Conservation (phyloP, 2,797 vertebrate genomes). For the Spinus olivaceus region DNA sequence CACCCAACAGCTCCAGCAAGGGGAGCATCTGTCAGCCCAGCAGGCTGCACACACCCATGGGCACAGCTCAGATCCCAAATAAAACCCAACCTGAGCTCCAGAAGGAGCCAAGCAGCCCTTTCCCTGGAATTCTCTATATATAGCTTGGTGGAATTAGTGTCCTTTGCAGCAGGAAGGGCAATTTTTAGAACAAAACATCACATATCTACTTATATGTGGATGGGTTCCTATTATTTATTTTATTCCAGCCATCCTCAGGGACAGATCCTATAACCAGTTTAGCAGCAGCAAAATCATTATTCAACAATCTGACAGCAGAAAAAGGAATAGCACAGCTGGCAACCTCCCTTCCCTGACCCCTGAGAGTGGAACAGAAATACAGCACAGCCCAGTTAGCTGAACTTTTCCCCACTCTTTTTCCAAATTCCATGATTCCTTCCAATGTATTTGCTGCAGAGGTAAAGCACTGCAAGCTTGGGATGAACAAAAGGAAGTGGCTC, state of each 20-base stretch:
- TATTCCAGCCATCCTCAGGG: slow-evolving; percentile 50
- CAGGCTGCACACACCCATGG: slow-evolving; percentile 68
- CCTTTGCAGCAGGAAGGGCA: slow-evolving; percentile 29
- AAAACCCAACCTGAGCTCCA: slow-evolving; percentile 79
- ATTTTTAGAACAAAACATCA: slow-evolving; percentile 56
- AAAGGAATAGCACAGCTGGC: neutral
- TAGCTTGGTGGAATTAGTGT: neutral
- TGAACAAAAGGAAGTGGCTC: neutral
- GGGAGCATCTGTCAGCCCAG: slow-evolving; percentile 72
- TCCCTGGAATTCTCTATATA: slow-evolving; percentile 55
- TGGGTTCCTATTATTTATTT: slow-evolving; percentile 44
- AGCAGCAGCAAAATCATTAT: slow-evolving; percentile 26
- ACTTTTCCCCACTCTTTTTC: neutral
- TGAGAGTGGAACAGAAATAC: neutral
- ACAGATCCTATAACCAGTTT: slow-evolving; percentile 2
- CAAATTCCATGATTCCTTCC: neutral
- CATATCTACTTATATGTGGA: slow-evolving; percentile 55
- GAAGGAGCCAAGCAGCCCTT: neutral
- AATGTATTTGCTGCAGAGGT: slow-evolving; percentile 32
- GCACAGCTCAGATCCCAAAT: slow-evolving; percentile 82
- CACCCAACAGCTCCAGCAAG: slow-evolving; percentile 77
- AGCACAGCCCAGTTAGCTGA: neutral
- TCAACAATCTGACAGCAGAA: slow-evolving; percentile 16
- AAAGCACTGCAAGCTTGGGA: neutral
- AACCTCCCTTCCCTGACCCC: neutral